A percentile compares a stretch with the other conserved stretches of the same genome.
These are phyloP conservation scores for Oreonectes daqikongensis DNA, from an alignment of 2,797 vertebrate species.

Conservation along the genomic window DNA sequence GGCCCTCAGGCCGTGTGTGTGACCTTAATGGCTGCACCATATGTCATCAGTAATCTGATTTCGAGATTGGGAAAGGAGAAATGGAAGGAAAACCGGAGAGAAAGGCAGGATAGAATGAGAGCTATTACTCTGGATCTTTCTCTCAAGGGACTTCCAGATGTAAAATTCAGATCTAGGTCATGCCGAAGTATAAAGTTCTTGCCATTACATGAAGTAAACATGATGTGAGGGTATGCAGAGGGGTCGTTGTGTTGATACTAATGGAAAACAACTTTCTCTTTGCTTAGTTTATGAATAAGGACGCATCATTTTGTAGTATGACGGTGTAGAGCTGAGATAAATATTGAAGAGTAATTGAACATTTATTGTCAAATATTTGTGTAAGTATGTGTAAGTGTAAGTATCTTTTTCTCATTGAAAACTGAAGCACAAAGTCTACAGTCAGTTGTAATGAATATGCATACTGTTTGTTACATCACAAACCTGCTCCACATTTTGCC, in stretches of 20 bases:
- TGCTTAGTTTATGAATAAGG: neutral
- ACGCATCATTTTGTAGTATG: neutral
- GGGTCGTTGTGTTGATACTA: neutral
- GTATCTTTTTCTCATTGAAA: neutral
- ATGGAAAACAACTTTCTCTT: neutral
- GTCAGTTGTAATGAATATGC: neutral
- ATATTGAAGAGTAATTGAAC: neutral
- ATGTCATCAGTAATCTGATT: slow-evolving; percentile 75
- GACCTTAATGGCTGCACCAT: slow-evolving; percentile 71
- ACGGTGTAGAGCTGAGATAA: neutral
- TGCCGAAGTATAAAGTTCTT: slow-evolving; percentile 8
- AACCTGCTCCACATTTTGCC: slow-evolving; percentile 28
- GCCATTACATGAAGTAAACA: slow-evolving; percentile 19
- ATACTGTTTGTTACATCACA: neutral
- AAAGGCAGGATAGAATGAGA: slow-evolving; percentile 41
- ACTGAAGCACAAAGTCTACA: neutral
- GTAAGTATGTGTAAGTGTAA: neutral
- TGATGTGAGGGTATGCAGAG: slow-evolving; percentile 11
- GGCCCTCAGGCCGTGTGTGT: slow-evolving; percentile 51
- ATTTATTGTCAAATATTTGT: neutral
- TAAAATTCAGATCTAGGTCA: slow-evolving; percentile 69
- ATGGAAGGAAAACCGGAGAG: slow-evolving; percentile 31
- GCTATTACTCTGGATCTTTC: slow-evolving; percentile 44
- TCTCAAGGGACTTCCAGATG: slow-evolving; percentile 54
- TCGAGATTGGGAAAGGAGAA: slow-evolving; percentile 57